phyloP scores from a whole-genome alignment of 2,888 invertebrate genomes.

The Spisula subtruncata region DNA sequence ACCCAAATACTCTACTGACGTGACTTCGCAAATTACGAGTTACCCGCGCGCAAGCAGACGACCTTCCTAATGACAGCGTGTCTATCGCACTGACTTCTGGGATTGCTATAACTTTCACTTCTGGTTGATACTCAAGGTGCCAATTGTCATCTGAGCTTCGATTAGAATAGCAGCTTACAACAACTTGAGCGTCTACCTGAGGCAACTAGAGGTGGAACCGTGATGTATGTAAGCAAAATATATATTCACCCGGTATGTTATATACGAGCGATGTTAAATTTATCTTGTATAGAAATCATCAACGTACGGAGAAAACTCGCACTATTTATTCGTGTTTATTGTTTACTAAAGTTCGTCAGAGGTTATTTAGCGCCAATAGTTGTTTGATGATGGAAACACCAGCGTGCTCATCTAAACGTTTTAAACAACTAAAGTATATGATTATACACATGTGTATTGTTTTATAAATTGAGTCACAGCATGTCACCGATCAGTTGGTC shows the following conservation, averaged over 20 bases:
- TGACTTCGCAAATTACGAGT: neutral
- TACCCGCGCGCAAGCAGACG: conserved; percentile 33
- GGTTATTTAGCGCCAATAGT: neutral
- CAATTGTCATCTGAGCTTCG: conserved; percentile 52
- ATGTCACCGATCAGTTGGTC: too few species aligned
- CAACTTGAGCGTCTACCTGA: conserved; percentile 13
- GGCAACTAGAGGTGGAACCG: conserved; percentile 32
- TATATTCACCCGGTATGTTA: neutral
- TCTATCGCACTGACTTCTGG: conserved; percentile 41
- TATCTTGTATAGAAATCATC: neutral
- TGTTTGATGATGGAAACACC: neutral
- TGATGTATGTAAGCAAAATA: neutral
- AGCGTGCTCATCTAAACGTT: neutral
- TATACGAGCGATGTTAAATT: neutral
- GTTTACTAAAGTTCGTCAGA: neutral
- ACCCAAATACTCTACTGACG: neutral
- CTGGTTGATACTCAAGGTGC: conserved; percentile 38
- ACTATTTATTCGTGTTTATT: neutral
- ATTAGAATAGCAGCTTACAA: conserved; percentile 38
- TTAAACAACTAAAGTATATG: too few species aligned
- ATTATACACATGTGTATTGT: too few species aligned
- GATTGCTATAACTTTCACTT: conserved; percentile 36
- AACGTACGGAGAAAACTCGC: neutral
- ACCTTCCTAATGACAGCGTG: conserved; percentile 49
- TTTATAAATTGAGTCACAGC: too few species aligned